phyloP scores from a whole-genome alignment of 1,140 invertebrate genomes.

The Cydia strobilella region DNA sequence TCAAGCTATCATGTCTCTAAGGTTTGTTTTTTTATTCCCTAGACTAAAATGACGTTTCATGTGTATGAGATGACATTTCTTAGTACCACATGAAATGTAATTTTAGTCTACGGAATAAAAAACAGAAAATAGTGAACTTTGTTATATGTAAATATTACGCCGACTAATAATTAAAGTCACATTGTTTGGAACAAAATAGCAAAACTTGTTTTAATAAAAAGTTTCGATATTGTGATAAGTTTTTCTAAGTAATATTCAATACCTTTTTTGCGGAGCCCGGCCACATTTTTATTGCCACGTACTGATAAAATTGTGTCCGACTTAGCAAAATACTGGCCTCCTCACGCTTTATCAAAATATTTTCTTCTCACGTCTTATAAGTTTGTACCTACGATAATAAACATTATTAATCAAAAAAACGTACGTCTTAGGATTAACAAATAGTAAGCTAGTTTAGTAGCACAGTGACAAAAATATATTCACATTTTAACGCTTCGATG shows the following conservation, averaged over 20 bases:
- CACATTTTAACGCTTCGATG: neutral
- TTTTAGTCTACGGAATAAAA: no score
- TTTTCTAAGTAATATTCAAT: conserved; percentile 12
- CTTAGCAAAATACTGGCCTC: neutral
- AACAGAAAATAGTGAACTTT: no score
- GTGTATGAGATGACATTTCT: no score
- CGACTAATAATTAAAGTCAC: conserved; percentile 1
- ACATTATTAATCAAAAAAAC: neutral
- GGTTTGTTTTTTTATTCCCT: no score
- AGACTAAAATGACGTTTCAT: no score
- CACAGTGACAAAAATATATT: neutral
- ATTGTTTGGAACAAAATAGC: conserved; percentile 5
- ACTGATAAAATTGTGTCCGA: neutral
- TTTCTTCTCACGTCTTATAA: conserved; percentile 10
- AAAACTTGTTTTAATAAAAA: conserved; percentile 21
- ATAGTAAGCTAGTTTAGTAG: no score
- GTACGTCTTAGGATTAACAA: no score
- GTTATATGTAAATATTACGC: conserved; percentile 11
- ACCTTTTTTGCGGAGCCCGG: neutral
- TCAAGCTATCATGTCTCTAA: neutral
- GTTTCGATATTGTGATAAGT: conserved; percentile 11
- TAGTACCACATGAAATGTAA: no score
- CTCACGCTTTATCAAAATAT: neutral
- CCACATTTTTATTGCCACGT: conserved; percentile 9
- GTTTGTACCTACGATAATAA: neutral